These are phyloP conservation scores for Urophycis tenuis DNA, from an alignment of 2,797 vertebrate genomes.

Conservation along the genomic window DNA sequence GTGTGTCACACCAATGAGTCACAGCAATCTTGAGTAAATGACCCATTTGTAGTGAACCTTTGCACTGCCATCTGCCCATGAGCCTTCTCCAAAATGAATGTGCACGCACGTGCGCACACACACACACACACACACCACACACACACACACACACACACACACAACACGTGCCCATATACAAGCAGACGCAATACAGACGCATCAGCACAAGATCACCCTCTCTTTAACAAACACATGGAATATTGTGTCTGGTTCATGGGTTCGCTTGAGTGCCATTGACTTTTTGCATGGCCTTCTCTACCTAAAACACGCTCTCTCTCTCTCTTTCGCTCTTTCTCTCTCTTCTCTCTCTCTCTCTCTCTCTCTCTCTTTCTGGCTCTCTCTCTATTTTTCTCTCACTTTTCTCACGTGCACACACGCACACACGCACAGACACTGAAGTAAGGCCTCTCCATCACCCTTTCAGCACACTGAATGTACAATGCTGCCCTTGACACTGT, in stretches of 20 bases:
- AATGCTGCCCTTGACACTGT: slow-evolving; percentile 55
- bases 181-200: neutral
- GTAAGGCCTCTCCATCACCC: slow-evolving; percentile 58
- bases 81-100: neutral
- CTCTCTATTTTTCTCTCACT: too few species aligned
- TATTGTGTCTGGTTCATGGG: slow-evolving; percentile 34
- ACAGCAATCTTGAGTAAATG: slow-evolving; percentile 19
- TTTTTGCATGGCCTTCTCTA: neutral
- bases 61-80: slow-evolving; percentile 11
- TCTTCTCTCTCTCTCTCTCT: too few species aligned
- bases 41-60: slow-evolving; percentile 36
- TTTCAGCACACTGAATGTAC: slow-evolving; percentile 55
- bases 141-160: neutral
- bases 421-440: slow-evolving; percentile 20
- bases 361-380: too few species aligned
- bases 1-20: neutral
- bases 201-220: neutral
- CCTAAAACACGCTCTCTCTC: slow-evolving; percentile 17
- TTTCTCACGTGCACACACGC: slow-evolving; percentile 18
- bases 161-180: neutral
- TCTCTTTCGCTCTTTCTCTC: too few species aligned
- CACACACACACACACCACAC: neutral
- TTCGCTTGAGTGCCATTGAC: slow-evolving; percentile 41
- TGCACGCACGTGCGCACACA: neutral
- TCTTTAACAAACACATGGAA: too few species aligned